These are phyloP conservation scores for Microctonus aethiopoides DNA, from an alignment of 2,888 invertebrate species.

Conservation along the genomic window DNA sequence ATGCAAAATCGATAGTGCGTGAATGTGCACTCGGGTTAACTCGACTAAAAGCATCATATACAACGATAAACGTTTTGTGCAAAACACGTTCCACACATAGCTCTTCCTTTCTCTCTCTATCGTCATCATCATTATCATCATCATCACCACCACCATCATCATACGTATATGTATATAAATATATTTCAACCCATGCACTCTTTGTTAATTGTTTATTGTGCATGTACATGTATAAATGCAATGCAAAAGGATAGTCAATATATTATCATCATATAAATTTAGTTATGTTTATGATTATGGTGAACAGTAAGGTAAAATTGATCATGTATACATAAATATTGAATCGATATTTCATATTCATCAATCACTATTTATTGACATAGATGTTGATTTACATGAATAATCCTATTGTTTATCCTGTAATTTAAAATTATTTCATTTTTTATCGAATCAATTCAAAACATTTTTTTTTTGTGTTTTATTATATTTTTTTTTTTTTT, in stretches of 20 bases:
- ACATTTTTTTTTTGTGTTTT: not conserved
- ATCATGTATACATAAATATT: not conserved
- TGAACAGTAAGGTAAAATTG: constrained; percentile 21
- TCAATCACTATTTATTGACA: not conserved
- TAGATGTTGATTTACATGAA: not conserved
- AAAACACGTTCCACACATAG: constrained; percentile 8
- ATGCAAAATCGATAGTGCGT: constrained; percentile 23
- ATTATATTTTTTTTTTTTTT: no score
- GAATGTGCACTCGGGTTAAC: constrained; percentile 5
- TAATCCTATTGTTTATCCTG: not conserved
- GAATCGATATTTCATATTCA: not conserved
- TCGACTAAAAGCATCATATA: constrained; percentile 13
- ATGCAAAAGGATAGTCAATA: constrained; percentile 6
- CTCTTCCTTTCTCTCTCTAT: not conserved
- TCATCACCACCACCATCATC: not conserved
- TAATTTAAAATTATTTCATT: not conserved
- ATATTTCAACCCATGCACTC: constrained; percentile 26
- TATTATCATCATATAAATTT: not conserved
- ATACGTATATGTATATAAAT: not conserved
- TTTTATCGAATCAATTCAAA: not conserved
- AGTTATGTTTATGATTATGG: not conserved
- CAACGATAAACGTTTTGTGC: not conserved
- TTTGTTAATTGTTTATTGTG: constrained; percentile 27
- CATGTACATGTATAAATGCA: not conserved
- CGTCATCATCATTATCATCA: not conserved